These are phyloP conservation scores for Cercopithecus mona DNA, from an alignment of 2,113 vertebrate species.

Conservation along the genomic window DNA sequence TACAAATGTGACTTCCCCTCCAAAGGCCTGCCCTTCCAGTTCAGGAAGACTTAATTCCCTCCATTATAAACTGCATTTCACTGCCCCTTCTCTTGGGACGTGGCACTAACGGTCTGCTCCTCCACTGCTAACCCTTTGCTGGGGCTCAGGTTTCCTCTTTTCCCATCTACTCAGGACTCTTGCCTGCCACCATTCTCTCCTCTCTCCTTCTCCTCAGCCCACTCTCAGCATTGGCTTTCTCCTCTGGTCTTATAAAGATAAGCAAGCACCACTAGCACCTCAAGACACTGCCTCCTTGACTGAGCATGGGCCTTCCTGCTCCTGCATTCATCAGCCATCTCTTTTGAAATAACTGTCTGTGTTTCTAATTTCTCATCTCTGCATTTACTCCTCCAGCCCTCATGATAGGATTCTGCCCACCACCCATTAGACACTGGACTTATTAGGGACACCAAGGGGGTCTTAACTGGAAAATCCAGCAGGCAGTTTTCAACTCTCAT, in stretches of 20 bases:
- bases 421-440: neutral
- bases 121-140: accelerated
- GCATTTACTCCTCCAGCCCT: neutral
- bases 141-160: neutral
- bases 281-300: neutral
- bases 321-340: neutral
- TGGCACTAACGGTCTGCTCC: neutral
- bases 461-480: neutral
- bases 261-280: neutral
- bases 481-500: neutral
- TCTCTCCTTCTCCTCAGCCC: neutral
- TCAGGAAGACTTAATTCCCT: neutral
- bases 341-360: neutral
- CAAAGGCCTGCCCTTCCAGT: neutral
- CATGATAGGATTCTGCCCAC: accelerated
- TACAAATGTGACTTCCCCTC: neutral
- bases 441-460: neutral
- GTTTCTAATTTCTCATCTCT: neutral
- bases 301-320: neutral
- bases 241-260: neutral
- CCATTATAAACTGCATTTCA: neutral
- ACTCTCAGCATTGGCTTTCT: neutral
- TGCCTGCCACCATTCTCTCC: neutral
- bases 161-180: neutral
- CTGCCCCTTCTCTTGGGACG: neutral